Conservation (phyloP, 2,113 vertebrate species). For the Malurus melanocephalus region DNA sequence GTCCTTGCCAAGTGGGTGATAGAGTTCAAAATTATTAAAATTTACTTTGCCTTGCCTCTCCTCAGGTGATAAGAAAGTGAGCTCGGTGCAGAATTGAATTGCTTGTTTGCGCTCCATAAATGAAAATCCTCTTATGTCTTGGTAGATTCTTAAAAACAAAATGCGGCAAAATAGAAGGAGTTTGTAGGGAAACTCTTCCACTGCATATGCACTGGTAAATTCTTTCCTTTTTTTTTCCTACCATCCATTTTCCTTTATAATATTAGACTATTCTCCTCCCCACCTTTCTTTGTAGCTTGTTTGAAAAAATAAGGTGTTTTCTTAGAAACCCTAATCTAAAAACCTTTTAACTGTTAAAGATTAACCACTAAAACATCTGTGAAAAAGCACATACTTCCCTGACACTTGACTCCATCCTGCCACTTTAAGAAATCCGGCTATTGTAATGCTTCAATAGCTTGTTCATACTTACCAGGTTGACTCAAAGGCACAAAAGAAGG, state of each 20-base stretch:
- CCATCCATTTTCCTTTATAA: neutral
- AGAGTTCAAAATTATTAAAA: neutral
- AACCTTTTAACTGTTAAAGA: conserved; percentile 16
- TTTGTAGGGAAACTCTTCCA: neutral
- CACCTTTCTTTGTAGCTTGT: neutral
- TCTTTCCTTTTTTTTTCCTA: neutral
- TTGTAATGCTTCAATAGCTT: neutral
- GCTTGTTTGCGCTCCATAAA: neutral
- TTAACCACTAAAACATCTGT: conserved; percentile 18
- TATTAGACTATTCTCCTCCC: neutral
- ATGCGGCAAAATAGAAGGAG: neutral
- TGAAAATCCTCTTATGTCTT: neutral
- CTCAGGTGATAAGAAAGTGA: neutral
- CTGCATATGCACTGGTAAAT: neutral
- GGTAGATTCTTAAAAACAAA: neutral
- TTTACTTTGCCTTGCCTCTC: neutral
- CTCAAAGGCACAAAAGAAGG: neutral
- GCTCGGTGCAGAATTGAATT: neutral
- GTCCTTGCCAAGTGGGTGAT: neutral
- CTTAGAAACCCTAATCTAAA: neutral
- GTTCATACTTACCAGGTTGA: neutral
- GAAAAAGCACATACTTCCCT: neutral
- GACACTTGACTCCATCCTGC: neutral
- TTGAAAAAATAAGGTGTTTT: neutral
- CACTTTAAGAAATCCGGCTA: neutral